Evolutionary conservation across 37 sponge, comb jelly and placozoan species (phyloP).

Genomic region (Chondrilla cf. caribensis): DNA sequence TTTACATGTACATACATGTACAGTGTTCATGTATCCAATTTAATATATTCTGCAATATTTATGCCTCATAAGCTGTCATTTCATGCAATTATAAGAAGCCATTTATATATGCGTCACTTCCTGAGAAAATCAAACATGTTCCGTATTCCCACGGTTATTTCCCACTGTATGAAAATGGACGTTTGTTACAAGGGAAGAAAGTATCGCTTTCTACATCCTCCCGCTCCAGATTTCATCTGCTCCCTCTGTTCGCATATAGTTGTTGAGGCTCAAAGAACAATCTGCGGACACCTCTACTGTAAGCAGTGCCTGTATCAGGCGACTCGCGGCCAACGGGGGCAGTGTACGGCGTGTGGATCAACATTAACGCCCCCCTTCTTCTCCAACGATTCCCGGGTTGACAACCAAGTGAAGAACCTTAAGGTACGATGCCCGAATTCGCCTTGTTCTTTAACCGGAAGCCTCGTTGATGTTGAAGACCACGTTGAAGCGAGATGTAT

Average conservation of each 20-base stretch:
- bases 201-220: background rate
- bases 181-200: background rate
- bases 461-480: background rate
- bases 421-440: background rate
- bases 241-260: background rate
- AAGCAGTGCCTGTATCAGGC: background rate
- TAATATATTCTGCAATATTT: too few species aligned
- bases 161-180: too few species aligned
- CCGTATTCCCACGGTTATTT: too few species aligned
- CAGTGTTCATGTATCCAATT: too few species aligned
- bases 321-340: background rate
- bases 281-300: conserved; percentile 12
- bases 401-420: background rate
- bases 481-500: background rate
- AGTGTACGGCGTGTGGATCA: background rate
- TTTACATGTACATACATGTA: too few species aligned
- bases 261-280: background rate
- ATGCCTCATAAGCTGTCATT: too few species aligned
- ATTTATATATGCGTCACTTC: too few species aligned
- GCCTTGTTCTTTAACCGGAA: background rate
- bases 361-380: too few species aligned
- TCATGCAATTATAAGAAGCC: too few species aligned
- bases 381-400: background rate
- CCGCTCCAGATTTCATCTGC: background rate
- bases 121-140: too few species aligned